Evolutionary conservation across 2,797 vertebrate genomes (phyloP), one percentile per base, ranked within the genome.

Genomic region (Typhlichthys eigenmanni): DNA sequence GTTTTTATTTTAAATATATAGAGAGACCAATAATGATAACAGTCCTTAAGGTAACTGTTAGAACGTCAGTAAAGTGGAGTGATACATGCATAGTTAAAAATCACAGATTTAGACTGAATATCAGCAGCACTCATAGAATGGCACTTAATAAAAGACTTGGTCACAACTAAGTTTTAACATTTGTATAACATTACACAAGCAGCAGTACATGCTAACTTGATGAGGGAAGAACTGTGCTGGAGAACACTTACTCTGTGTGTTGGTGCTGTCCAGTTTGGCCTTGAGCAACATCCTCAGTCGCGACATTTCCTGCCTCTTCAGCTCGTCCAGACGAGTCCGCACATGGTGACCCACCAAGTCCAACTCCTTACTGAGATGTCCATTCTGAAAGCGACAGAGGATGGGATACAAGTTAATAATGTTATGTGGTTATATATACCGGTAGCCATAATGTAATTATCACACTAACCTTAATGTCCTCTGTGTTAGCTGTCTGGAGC

Each of bases 241-340:
- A 43, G 9, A 8, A 17, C 8, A 50, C 92, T 93, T 62, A 95
- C 95, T 95, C 78, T 95, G 94, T 2, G 92, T 90, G 85, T 95
- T 95, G 71, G 92, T 87, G 1, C 95, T 94, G 12, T 96, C 95
- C 92, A 96, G 89, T 82, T 96, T 96, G 72, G 95, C 95, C 69
- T 95, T 96, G 24, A 96, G 90, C 71, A 97, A 88, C 95, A 96
- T 96, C 68, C 95, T 86, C 32, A 96, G 93, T 19, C 95, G 86
- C 0, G 95, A 96, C 11, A 96, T 95, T 70, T 97, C 95, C 89
- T 96, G 95, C 0, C 95, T 85, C 87, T 97, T 97, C 76, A 97
- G 86, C 79, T 97, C 95, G 0, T 97, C 95, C 75, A 97, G 86
- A 2, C 94, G 94, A 12, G 95, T 96, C 47, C 95, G 87, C 13